Base-by-base conservation (phyloP, 1,140 invertebrate species). In the Rhopalosiphum maidis region DNA sequence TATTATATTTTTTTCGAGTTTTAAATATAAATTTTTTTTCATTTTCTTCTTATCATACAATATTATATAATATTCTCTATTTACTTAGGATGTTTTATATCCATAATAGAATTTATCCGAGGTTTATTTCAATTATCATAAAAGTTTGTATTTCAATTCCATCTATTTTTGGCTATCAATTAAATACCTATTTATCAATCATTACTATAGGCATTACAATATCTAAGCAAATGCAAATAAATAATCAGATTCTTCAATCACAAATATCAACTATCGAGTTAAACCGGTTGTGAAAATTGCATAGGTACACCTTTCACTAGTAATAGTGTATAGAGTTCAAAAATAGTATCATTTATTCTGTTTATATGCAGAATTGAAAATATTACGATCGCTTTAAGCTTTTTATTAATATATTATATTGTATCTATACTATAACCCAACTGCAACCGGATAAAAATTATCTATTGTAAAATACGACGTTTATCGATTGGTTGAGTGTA, bases 241-340 rank as follows among this genome's bases (percentile, higher is more conserved):
- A 93, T n/a, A 88, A 11, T 88, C 21, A 35, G 7, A 93, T 86
- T 85, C 91, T 43, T 51, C 77, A 41, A 93, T 22, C 11, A 22
- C 21, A 54, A 85, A 48, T 11, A 51, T 54, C 22, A 48, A 83
- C 1, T 18, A n/a, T 77, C 60, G n/a, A 77, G 48, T 92, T 43
- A 83, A 93, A 93, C 91, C 91, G 91, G 91, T 93, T 83, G 82
- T 85, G 91, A 85, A 93, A 93, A 93, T n/a, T 85, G 23, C 6
- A 37, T 35, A n/a, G n/a, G n/a, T n/a, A 30, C 43, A 25, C 82
- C 82, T 93, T 93, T 93, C 82, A 93, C 91, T 37, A 35, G 37
- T 48, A 54, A n/a, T 51, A 48, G 23, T 35, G 60, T n/a, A 35
- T 77, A 77, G 30, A 77, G n/a, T 77, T 89, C 25, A 93, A 60